Percentiles rank a stretch among this genome's conserved stretches.
Conservation (phyloP, 2,888 invertebrate genomes). For the Euplagia quadripunctaria region DNA sequence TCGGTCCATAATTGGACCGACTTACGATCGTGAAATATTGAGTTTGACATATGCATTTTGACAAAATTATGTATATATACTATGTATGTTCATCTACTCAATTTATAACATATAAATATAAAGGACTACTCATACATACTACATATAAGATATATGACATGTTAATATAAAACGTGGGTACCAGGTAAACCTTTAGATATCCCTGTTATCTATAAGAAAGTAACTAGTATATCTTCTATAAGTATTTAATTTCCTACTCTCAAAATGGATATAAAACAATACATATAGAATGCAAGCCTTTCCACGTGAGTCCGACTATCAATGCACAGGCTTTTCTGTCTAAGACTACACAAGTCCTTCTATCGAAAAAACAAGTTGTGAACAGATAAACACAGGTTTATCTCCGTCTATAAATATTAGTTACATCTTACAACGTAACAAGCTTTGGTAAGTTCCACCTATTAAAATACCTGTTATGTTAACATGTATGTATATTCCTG, state of each 20-base stretch:
- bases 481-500: slow-evolving; percentile 35
- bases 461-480: slow-evolving; percentile 22
- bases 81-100: too few species aligned
- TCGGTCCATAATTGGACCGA: background rate
- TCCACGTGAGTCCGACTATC: background rate
- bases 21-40: too few species aligned
- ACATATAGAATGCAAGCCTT: background rate
- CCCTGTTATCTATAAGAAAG: too few species aligned
- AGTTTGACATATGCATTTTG: too few species aligned
- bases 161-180: too few species aligned
- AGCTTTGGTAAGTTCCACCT: slow-evolving; percentile 19
- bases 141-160: too few species aligned
- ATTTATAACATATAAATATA: too few species aligned
- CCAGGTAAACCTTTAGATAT: too few species aligned
- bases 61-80: too few species aligned
- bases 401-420: background rate
- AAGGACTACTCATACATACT: too few species aligned
- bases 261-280: background rate
- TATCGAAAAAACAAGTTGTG: background rate
- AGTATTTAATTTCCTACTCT: background rate
- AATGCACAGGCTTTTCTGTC: background rate
- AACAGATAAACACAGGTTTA: background rate
- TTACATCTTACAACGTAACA: slow-evolving; percentile 7
- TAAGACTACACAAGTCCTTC: background rate
- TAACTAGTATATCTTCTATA: too few species aligned